These are phyloP conservation scores for Agrochola litura DNA, from an alignment of 2,888 invertebrate genomes.

Conservation along the genomic window DNA sequence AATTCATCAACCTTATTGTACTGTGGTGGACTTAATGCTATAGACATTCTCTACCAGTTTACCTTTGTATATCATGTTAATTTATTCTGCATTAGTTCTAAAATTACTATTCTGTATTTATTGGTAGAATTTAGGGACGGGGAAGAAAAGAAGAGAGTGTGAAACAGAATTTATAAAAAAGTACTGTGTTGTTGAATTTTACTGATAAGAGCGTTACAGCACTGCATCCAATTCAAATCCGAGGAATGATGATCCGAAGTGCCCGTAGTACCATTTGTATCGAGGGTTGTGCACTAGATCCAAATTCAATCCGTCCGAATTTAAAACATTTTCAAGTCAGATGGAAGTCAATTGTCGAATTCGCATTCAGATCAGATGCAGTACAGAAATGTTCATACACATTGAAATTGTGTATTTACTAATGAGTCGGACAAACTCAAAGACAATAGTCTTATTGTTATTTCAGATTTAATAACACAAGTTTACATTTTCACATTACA, in stretches of 20 bases:
- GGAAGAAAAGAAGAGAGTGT: neutral
- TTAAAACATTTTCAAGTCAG: no score
- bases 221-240: no score
- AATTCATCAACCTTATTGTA: neutral
- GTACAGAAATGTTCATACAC: neutral
- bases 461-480: neutral
- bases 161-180: neutral
- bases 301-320: no score
- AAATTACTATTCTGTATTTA: neutral
- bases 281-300: no score
- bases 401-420: neutral
- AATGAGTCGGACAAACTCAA: neutral
- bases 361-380: no score
- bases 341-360: no score
- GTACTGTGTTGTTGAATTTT: no score
- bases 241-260: no score
- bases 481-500: slow-evolving; percentile 67
- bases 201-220: no score
- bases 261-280: no score
- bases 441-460: slow-evolving; percentile 16
- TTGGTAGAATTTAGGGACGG: neutral
- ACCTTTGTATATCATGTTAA: neutral
- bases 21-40: neutral
- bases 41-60: neutral
- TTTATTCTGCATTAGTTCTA: neutral